Base-by-base conservation (phyloP, 2,888 invertebrate species). In the Ormyrus thymus region DNA sequence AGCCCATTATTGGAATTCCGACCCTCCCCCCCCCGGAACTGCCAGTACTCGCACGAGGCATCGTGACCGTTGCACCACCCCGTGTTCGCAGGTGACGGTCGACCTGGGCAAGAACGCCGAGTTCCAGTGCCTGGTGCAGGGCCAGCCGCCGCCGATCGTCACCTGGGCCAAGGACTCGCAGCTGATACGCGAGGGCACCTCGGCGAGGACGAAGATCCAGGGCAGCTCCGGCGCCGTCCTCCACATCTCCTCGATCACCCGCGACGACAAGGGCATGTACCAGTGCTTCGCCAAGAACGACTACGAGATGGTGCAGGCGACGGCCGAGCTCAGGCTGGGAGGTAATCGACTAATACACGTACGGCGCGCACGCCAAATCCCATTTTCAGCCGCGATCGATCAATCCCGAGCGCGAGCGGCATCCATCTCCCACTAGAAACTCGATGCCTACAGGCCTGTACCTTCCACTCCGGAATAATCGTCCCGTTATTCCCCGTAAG, bases 181-280 rank as follows among this genome's bases (percentile, higher is more conserved):
- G 71, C 90, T 90, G 3, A 87, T 91, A 45, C 84, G 90, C n/a
- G 90, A 90, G 73, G 88, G 89, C 29, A 85, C 86, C n/a, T 86
- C 88, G 5, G 87, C 89, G 6, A 85, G 90, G 43, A 87, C 87
- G 43, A 90, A 89, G 80, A 87, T 91, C 68, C 85, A 84, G 7
- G 88, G 87, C 7, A 87, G 86, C 76, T 87, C 88, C 53, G 89
- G 90, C 7, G 88, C 90, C 59, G 87, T 85, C 43, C 84, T 91
- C 46, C 85, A 86, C 72, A 90, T 93, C 64, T 87, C 89, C 7
- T 87, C 91, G 11, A 92, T 97, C 69, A 94, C 94, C 83, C 94
- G 95, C 84, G 95, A 95, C 78, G 97, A 97, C 90, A 94, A 95
- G 78, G 98, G 97, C 59, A 95, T 97, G 93, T 98, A 97, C 90